A percentile compares a stretch with the other conserved stretches of the same genome.
Conservation (phyloP, 2,888 invertebrate species). For the Ophion costatus region DNA sequence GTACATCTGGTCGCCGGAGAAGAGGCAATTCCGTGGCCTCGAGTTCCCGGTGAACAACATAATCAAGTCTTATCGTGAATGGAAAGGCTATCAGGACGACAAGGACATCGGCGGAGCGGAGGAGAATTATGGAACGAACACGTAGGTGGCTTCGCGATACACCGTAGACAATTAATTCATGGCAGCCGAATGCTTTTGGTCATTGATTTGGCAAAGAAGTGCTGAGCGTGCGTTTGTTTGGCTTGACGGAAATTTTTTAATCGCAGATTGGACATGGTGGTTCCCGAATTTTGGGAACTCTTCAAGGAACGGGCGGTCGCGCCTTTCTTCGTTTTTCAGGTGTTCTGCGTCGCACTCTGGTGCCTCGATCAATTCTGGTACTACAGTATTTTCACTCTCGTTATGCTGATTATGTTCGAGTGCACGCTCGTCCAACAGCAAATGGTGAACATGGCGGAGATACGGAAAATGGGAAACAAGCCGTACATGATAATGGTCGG, state of each 20-base stretch:
- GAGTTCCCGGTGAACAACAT: constrained; percentile 92
- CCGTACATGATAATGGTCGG: constrained; percentile 92
- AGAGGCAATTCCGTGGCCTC: constrained; percentile 91
- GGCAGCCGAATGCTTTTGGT: too few relatives aligned
- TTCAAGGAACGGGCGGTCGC: constrained; percentile 99
- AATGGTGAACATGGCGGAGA: constrained; percentile 98
- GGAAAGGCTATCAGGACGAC: constrained; percentile 95
- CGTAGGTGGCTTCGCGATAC: constrained; percentile 85
- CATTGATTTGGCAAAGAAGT: too few relatives aligned
- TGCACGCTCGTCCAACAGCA: constrained; percentile 99
- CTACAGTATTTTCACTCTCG: constrained; percentile 97
- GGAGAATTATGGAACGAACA: constrained; percentile 95
- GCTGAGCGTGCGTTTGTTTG: too few relatives aligned
- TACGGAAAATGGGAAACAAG: constrained; percentile 99
- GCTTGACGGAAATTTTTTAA: neutral
- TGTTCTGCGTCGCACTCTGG: constrained; percentile 99
- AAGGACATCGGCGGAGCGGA: constrained; percentile 90
- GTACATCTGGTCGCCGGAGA: constrained; percentile 94
- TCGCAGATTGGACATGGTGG: constrained; percentile 89
- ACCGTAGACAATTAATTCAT: too few relatives aligned
- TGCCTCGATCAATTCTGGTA: constrained; percentile 99
- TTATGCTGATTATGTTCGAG: constrained; percentile 98
- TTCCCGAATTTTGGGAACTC: constrained; percentile 98
- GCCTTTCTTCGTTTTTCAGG: constrained; percentile 99
- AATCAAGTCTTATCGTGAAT: constrained; percentile 90